Evolutionary conservation across 2,888 invertebrate genomes (phyloP), one percentile per base, ranked within the genome.

Genomic region (Caenorhabditis virilis): DNA sequence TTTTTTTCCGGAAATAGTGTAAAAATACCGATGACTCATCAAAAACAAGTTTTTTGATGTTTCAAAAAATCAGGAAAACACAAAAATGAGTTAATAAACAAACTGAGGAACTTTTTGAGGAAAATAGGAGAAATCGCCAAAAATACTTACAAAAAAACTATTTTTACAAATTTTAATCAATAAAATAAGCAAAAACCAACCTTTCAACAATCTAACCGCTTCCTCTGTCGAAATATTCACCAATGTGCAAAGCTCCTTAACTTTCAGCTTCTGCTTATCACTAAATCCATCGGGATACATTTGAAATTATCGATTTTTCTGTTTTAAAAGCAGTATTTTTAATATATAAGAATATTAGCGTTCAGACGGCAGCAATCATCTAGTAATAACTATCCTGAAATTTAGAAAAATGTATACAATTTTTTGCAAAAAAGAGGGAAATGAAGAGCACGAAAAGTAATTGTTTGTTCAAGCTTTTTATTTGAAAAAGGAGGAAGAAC

Each of bases 161-260:
- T n/a, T n/a, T n/a, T 41, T 41, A 22, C 6, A 36, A 5, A 36
- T 36, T 36, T n/a, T 9, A 13, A 13, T 36, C 39, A 43, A 43
- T 16, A 26, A n/a, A 43, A 20, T 20, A n/a, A 47, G 7, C 22
- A 11, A 41, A 39, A 16, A 51, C 27, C 18, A 11, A 58, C 64
- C 59, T 59, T 59, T 58, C 26, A 64, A 18, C 20, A 58, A 26
- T 36, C 50, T 51, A 15, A 64, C 27, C 2, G 64, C 64, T 18
- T 59, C 64, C 27, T 64, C 64, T 20, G 46, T 55, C 30, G 64
- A 64, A 16, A 64, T 59, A 36, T 64, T 64, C 20, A 59, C 64
- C 50, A 59, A 46, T 13, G 59, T 42, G 38, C 59, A 64, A 16
- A 64, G 33, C 38, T 64, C 64, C 20, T 64, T 64, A 36, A 64